A percentile compares a stretch with the other conserved stretches of the same genome.
These are phyloP conservation scores for Elymnias hypermnestra DNA, from an alignment of 1,140 invertebrate species.

Conservation along the genomic window DNA sequence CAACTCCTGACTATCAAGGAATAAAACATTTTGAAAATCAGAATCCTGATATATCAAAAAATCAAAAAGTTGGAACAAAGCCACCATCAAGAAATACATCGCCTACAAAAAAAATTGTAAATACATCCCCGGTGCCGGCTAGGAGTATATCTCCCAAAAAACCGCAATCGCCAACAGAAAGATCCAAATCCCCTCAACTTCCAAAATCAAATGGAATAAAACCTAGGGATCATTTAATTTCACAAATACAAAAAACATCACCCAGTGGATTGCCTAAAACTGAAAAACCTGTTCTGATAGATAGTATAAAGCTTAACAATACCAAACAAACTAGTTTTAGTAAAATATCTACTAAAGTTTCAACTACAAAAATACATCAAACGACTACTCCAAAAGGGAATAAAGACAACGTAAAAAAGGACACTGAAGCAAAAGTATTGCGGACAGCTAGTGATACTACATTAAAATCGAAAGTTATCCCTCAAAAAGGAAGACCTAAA, in stretches of 20 bases:
- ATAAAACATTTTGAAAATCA: constrained; percentile 20
- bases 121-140: constrained; percentile 28
- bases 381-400: constrained; percentile 29
- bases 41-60: constrained; percentile 29
- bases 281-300: constrained; percentile 40
- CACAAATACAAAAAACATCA: constrained; percentile 39
- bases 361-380: constrained; percentile 26
- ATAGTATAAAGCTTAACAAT: constrained; percentile 44
- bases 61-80: constrained; percentile 40
- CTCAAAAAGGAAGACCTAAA: constrained; percentile 63
- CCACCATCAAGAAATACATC: constrained; percentile 49
- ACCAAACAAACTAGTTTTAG: constrained; percentile 44
- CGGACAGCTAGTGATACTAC: constrained; percentile 76
- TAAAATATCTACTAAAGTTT: constrained; percentile 30
- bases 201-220: constrained; percentile 38
- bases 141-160: constrained; percentile 61
- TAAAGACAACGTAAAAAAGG: constrained; percentile 50
- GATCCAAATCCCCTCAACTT: constrained; percentile 54
- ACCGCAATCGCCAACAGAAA: constrained; percentile 33
- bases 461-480: constrained; percentile 65
- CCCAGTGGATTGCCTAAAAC: constrained; percentile 34
- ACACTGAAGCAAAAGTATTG: constrained; percentile 69
- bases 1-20: constrained; percentile 18
- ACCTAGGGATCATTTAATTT: constrained; percentile 37
- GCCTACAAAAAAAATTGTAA: constrained; percentile 44